Conservation (phyloP, 2,113 vertebrate species). For the Anoura caudifer region DNA sequence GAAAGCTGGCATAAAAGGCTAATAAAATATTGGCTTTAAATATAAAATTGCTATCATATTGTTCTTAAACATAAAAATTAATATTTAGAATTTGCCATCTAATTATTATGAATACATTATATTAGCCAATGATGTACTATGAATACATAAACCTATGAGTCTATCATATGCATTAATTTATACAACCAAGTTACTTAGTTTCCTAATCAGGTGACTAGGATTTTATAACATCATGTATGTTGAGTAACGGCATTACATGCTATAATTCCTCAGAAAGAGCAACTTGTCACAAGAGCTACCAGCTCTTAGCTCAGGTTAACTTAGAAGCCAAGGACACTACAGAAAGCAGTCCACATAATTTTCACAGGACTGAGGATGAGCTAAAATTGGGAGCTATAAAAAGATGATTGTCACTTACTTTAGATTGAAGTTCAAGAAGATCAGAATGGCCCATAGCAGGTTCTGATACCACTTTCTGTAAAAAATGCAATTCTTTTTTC, state of each 20-base stretch:
- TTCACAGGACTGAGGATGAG: background rate
- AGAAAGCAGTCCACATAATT: background rate
- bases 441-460: constrained; percentile 93
- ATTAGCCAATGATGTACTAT: background rate
- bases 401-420: constrained; percentile 81
- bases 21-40: constrained; percentile 44
- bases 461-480: constrained; percentile 92
- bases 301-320: background rate
- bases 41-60: constrained; percentile 6
- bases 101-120: background rate
- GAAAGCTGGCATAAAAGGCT: background rate
- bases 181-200: constrained; percentile 22
- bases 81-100: background rate
- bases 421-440: constrained; percentile 88
- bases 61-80: constrained; percentile 36
- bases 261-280: constrained; percentile 29
- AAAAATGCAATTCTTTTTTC: constrained; percentile 85
- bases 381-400: background rate
- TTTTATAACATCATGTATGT: background rate
- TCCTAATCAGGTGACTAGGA: background rate
- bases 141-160: background rate
- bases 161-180: constrained; percentile 8
- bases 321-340: background rate
- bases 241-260: background rate
- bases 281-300: background rate